A percentile compares a stretch with the other conserved stretches of the same genome.
Conservation (phyloP, 2,888 invertebrate genomes). For the Andrena haemorrhoa region DNA sequence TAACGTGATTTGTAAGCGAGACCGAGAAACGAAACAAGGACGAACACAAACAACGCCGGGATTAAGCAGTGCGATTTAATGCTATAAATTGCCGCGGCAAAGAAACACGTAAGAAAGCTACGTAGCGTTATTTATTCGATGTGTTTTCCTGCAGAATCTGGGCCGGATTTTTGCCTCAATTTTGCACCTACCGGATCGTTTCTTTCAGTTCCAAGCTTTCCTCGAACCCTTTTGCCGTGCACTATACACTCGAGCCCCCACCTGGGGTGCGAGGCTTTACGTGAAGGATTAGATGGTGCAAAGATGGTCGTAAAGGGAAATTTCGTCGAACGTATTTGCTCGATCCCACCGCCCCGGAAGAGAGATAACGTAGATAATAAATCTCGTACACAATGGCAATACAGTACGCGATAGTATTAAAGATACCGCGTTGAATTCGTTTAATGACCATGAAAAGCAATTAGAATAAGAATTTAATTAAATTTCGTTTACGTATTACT, state of each 20-base stretch:
- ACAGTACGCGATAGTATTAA: too few relatives aligned
- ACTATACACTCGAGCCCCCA: conserved; percentile 20
- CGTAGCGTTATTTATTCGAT: conserved; percentile 32
- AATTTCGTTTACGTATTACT: too few relatives aligned
- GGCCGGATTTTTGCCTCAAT: conserved; percentile 60
- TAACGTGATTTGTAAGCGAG: neutral
- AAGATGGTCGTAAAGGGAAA: conserved; percentile 66
- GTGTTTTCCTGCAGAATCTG: conserved; percentile 42
- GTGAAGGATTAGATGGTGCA: conserved; percentile 60
- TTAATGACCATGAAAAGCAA: too few relatives aligned
- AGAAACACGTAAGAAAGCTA: conserved; percentile 3
- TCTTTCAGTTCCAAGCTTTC: conserved; percentile 55
- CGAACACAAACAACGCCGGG: conserved; percentile 15
- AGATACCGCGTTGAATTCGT: too few relatives aligned
- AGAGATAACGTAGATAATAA: conserved; percentile 20
- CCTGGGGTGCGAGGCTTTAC: conserved; percentile 36
- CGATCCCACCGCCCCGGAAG: conserved; percentile 14
- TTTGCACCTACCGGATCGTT: conserved; percentile 52
- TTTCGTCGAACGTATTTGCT: conserved; percentile 57
- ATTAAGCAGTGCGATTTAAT: conserved; percentile 22
- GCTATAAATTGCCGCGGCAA: conserved; percentile 15
- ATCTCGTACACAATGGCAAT: neutral
- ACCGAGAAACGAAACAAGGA: neutral
- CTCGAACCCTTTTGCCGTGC: conserved; percentile 20
- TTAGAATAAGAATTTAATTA: too few relatives aligned